Percentiles rank a stretch among this genome's conserved stretches.
phyloP scores from a whole-genome alignment of 1,140 invertebrate genomes.

The Drosophila oshimai region DNA sequence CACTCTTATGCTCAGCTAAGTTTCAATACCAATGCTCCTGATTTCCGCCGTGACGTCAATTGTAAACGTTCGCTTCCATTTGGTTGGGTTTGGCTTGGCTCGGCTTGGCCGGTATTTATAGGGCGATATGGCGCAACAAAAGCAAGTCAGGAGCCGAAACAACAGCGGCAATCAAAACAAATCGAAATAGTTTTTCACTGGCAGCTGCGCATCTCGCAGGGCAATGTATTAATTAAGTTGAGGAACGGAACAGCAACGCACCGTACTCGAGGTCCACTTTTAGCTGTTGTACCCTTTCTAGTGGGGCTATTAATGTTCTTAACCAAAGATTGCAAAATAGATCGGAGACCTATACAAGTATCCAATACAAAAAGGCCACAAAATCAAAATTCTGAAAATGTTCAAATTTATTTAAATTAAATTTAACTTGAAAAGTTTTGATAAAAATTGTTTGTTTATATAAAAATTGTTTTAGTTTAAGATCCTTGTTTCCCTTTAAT shows the following conservation, averaged over 20 bases:
- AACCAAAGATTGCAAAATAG: neutral
- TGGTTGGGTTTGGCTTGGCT: constrained; percentile 29
- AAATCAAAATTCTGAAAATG: no score
- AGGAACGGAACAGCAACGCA: constrained; percentile 10
- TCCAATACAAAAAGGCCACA: no score
- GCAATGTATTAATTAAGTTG: constrained; percentile 65
- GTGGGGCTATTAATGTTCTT: neutral
- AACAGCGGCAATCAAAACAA: constrained; percentile 46
- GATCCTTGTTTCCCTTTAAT: no score
- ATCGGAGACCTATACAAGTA: no score
- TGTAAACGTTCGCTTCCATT: constrained; percentile 16
- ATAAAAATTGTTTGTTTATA: no score
- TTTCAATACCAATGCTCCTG: constrained; percentile 21
- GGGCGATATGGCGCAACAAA: constrained; percentile 51
- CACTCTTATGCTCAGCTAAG: constrained; percentile 13
- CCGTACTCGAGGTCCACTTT: constrained; percentile 18
- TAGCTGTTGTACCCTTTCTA: neutral
- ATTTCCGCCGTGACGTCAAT: constrained; percentile 37
- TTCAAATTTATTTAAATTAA: no score
- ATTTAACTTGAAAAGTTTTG: no score
- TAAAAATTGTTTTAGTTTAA: no score
- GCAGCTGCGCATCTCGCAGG: constrained; percentile 61
- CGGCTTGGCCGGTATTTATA: constrained; percentile 42
- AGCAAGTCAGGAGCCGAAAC: constrained; percentile 9
- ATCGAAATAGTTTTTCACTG: constrained; percentile 66